Evolutionary conservation across 2,888 invertebrate species (phyloP).

Genomic region (Hofmannophila pseudospretella): DNA sequence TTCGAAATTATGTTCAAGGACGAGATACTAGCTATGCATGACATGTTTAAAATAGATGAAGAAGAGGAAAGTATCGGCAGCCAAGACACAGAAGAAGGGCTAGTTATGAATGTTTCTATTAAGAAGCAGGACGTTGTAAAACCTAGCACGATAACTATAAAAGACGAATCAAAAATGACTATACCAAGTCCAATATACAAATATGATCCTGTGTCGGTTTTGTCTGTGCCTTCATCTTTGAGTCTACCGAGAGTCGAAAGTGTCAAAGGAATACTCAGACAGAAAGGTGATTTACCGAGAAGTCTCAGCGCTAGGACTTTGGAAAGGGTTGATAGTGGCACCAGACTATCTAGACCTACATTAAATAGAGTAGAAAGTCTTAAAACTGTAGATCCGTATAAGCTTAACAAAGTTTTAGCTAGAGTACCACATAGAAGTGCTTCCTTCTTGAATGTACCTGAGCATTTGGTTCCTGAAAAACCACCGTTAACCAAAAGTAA

Average conservation of each 20-base stretch:
- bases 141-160: constrained; percentile 63
- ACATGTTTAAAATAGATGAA: constrained; percentile 71
- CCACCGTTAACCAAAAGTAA: constrained; percentile 63
- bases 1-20: constrained; percentile 77
- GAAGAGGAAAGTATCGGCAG: constrained; percentile 65
- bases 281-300: constrained; percentile 44
- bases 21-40: constrained; percentile 54
- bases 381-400: constrained; percentile 59
- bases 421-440: constrained; percentile 70
- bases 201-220: constrained; percentile 55
- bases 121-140: constrained; percentile 65
- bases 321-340: constrained; percentile 51
- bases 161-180: constrained; percentile 66
- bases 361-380: constrained; percentile 65
- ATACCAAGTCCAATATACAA: constrained; percentile 55
- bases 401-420: constrained; percentile 59
- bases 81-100: constrained; percentile 60
- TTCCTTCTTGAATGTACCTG: constrained; percentile 68
- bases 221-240: constrained; percentile 51
- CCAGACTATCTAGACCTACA: constrained; percentile 38
- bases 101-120: constrained; percentile 60
- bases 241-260: constrained; percentile 61
- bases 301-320: constrained; percentile 59
- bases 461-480: constrained; percentile 57
- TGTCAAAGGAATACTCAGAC: constrained; percentile 59